Evolutionary conservation across 2,113 vertebrate genomes (phyloP), one percentile per base, ranked within the genome.

Genomic region (Campylorhamphus procurvoides): DNA sequence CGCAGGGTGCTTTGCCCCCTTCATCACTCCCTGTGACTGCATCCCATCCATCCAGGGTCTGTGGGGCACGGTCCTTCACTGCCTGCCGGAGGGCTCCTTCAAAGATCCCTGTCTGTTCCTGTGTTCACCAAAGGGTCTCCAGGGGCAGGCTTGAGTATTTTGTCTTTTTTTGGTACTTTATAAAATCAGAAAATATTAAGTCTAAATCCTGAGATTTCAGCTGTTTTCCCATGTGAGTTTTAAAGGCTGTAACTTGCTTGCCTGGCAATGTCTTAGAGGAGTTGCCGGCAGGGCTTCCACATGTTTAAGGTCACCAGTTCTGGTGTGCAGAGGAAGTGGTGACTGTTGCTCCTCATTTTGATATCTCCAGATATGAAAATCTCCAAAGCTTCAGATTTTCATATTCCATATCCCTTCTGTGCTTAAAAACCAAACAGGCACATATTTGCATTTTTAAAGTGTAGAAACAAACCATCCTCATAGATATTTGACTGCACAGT

Each of bases 381-480:
- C 33, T 73, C 59, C 53, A 74, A 53, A 94, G 31, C 37, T 53
- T 29, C n/a, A 27, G 20, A 78, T 73, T 84, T 66, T 66, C 8
- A 12, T 62, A 39, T 60, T 39, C n/a, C 4, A 22, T 29, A 69
- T 39, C 16, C 24, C 53, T 63, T 46, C 52, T n/a, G 14, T 47
- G 17, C 15, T 52, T 66, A 47, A 77, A 84, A 75, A 46, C 1
- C 22, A 47, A 18, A 42, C 33, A 68, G 14, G 58, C 22, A 16
- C 5, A 5, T 31, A n/a, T 44, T 88, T 63, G 18, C 49, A 18
- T 68, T 59, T 66, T 67, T 18, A 31, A 87, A 60, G 12, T 28
- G 14, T 50, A 83, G 42, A 59, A 82, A 55, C 0, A 0, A 85
- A 49, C 25, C 8, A 35, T 40, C 15, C 58, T 68, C 1, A 2